Evolutionary conservation across 2,113 vertebrate genomes (phyloP).

Genomic region (Collichthys lucidus): DNA sequence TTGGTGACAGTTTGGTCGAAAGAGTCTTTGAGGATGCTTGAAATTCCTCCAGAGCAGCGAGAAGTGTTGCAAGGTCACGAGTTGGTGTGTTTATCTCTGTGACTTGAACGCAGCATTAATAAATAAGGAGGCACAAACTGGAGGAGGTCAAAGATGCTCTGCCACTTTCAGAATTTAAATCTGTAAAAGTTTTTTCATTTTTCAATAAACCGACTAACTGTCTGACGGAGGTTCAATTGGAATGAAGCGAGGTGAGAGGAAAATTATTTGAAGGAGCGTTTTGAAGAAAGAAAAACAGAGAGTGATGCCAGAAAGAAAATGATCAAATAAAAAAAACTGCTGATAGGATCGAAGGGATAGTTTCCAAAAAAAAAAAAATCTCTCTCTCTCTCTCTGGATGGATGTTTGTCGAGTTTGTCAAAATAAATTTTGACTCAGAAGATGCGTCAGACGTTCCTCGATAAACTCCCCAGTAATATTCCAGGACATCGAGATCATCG

Average conservation of each 20-base stretch:
- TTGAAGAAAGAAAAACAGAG: conserved; percentile 29
- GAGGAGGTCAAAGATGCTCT: not conserved
- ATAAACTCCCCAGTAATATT: not conserved
- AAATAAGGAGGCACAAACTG: not conserved
- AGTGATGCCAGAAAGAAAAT: not conserved
- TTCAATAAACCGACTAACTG: too few relatives aligned
- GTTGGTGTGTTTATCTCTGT: not conserved
- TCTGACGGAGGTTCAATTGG: not conserved
- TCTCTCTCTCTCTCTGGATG: too few relatives aligned
- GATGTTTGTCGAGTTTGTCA: too few relatives aligned
- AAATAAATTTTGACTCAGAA: not conserved
- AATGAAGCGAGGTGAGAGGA: conserved; percentile 21
- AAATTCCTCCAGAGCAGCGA: not conserved
- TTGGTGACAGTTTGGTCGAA: not conserved
- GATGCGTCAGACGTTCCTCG: not conserved
- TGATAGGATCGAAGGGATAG: not conserved
- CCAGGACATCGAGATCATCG: not conserved
- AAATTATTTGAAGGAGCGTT: conserved; percentile 20
- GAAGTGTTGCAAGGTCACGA: not conserved
- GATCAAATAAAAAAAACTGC: conserved; percentile 8
- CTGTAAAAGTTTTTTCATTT: not conserved
- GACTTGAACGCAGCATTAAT: not conserved
- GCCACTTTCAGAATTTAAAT: not conserved
- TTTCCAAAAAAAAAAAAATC: not conserved
- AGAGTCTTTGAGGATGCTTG: not conserved